A percentile compares a stretch with the other conserved stretches of the same genome.
phyloP scores from a whole-genome alignment of 1,140 invertebrate genomes.

The Achroia grisella region DNA sequence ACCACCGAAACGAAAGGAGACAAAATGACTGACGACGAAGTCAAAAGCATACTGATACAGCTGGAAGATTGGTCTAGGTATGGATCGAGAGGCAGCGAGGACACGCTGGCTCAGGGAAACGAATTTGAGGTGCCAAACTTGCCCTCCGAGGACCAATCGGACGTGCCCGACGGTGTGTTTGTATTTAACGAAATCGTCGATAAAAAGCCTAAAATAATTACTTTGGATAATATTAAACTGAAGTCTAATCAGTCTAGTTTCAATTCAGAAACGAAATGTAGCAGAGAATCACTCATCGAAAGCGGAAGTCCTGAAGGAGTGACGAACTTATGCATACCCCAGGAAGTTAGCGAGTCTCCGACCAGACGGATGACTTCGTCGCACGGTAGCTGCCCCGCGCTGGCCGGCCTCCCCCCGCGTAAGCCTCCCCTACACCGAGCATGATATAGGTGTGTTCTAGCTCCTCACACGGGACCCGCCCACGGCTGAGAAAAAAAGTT shows the following conservation, averaged over 20 bases:
- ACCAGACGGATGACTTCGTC: slow-evolving; percentile 3
- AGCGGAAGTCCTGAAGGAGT: slow-evolving; percentile 38
- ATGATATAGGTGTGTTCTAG: slow-evolving; percentile 67
- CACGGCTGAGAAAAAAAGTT: too few relatives aligned
- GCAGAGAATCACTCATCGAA: slow-evolving; percentile 26
- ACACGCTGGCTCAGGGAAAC: slow-evolving; percentile 61
- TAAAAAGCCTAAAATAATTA: slow-evolving; percentile 51
- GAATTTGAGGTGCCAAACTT: slow-evolving; percentile 60
- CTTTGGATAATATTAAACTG: slow-evolving; percentile 54
- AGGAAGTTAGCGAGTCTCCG: slow-evolving; percentile 18
- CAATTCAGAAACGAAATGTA: slow-evolving; percentile 25
- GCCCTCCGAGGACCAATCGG: slow-evolving; percentile 51
- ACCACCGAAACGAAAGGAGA: slow-evolving; percentile 39
- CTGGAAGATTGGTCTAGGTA: slow-evolving; percentile 75
- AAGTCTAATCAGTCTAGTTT: slow-evolving; percentile 45
- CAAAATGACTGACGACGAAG: slow-evolving; percentile 72
- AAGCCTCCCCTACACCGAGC: slow-evolving; percentile 50
- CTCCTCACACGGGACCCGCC: slow-evolving; percentile 18
- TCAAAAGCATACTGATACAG: slow-evolving; percentile 74
- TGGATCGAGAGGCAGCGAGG: slow-evolving; percentile 63
- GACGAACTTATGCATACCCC: slow-evolving; percentile 7
- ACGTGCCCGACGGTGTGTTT: slow-evolving; percentile 26
- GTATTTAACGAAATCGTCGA: slow-evolving; percentile 55
- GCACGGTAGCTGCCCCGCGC: not conserved
- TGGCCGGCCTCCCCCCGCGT: slow-evolving; percentile 24